Evolutionary conservation across 2,888 invertebrate genomes (phyloP).

Genomic region (Octonoba sinensis): DNA sequence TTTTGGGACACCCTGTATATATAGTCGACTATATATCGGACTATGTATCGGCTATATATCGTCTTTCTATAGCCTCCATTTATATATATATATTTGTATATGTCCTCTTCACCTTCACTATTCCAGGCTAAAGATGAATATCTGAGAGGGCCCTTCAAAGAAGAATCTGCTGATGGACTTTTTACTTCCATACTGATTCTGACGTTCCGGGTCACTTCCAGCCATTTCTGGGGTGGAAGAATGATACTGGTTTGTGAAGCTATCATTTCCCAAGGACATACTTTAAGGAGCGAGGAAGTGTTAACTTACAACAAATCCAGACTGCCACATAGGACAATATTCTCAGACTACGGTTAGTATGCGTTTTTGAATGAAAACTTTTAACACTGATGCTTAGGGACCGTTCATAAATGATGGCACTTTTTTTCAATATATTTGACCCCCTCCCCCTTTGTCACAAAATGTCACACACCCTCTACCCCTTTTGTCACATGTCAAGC

Average conservation of each 20-base stretch:
- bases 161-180: constrained; percentile 43
- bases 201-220: constrained; percentile 32
- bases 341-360: constrained; percentile 34
- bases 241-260: constrained; percentile 64
- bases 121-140: constrained; percentile 30
- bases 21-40: too few relatives aligned
- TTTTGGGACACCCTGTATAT: too few relatives aligned
- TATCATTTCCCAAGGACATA: constrained; percentile 64
- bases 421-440: too few relatives aligned
- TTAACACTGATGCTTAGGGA: neutral
- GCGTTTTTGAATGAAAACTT: neutral
- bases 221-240: constrained; percentile 51
- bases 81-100: too few relatives aligned
- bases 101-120: neutral
- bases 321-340: constrained; percentile 7
- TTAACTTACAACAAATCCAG: constrained; percentile 37
- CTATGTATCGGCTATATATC: too few relatives aligned
- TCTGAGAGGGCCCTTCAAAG: constrained; percentile 7
- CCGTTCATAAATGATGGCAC: too few relatives aligned
- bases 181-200: constrained; percentile 31
- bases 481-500: too few relatives aligned
- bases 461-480: too few relatives aligned
- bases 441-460: too few relatives aligned
- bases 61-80: too few relatives aligned
- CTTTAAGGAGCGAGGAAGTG: constrained; percentile 50